Conservation (phyloP, 2,797 vertebrate species). For the Lophius americanus region DNA sequence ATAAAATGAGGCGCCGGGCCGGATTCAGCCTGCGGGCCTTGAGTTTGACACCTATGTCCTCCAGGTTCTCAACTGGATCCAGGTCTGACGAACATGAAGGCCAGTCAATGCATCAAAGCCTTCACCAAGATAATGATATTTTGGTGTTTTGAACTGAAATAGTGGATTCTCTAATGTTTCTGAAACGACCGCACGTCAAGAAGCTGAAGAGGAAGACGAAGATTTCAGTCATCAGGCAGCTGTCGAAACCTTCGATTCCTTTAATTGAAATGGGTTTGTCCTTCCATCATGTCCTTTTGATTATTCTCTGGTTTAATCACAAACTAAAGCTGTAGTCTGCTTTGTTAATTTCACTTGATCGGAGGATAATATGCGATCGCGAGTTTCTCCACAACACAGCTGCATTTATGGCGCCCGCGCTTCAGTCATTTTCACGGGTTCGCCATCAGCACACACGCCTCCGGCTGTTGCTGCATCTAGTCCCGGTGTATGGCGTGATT, state of each 20-base stretch:
- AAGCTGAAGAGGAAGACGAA: background rate
- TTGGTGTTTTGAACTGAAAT: background rate
- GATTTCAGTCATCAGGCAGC: conserved; percentile 1
- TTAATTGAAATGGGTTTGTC: conserved; percentile 4
- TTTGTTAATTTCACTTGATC: no score
- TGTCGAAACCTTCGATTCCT: conserved; percentile 6
- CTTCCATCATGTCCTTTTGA: background rate
- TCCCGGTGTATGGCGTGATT: conserved; percentile 35
- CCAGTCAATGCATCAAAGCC: no score
- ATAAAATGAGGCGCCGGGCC: no score
- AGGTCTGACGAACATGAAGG: no score
- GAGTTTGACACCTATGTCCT: no score
- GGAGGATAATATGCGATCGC: no score
- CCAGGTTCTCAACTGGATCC: no score
- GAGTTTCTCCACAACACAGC: background rate
- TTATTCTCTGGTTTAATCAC: background rate
- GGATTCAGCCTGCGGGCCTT: no score
- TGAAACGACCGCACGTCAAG: background rate
- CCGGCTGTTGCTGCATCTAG: conserved; percentile 25
- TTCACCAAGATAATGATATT: background rate
- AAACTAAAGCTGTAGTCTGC: background rate
- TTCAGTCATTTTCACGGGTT: background rate
- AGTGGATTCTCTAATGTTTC: background rate
- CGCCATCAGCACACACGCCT: background rate
- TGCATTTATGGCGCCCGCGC: background rate